These are phyloP conservation scores for Jacana jacana DNA, from an alignment of 2,113 vertebrate species.

Conservation along the genomic window DNA sequence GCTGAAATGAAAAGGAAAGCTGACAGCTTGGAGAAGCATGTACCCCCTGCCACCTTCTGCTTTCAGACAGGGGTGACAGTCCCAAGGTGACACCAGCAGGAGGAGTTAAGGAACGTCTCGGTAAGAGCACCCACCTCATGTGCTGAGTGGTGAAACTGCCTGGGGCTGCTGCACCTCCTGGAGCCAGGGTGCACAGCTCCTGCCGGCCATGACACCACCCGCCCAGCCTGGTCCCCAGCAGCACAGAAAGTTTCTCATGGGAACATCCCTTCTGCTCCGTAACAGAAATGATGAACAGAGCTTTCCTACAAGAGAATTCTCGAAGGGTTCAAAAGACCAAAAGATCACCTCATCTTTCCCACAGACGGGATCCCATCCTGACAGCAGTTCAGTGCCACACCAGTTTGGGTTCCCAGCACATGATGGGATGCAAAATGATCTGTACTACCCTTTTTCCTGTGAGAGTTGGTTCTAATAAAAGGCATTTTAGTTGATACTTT, in stretches of 20 bases:
- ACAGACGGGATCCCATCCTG: too few relatives aligned
- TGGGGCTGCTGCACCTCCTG: not conserved
- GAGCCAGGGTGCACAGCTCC: not conserved
- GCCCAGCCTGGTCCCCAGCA: not conserved
- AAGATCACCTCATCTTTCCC: not conserved
- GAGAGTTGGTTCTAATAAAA: not conserved
- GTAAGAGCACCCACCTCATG: too few relatives aligned
- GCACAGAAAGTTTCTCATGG: rapidly evolving
- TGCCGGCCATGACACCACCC: rapidly evolving
- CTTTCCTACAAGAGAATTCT: not conserved
- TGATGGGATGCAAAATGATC: not conserved
- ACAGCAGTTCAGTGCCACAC: rapidly evolving
- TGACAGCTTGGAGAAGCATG: too few relatives aligned
- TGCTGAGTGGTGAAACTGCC: not conserved
- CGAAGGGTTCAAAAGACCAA: not conserved
- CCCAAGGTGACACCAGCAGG: not conserved
- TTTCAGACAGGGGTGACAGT: not conserved
- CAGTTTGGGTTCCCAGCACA: not conserved
- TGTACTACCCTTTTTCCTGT: not conserved
- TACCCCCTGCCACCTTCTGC: not conserved
- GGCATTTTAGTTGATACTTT: not conserved
- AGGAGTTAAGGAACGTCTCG: not conserved
- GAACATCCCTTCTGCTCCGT: not conserved
- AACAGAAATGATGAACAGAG: not conserved
- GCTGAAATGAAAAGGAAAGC: not conserved